These are phyloP conservation scores for Thermophis baileyi DNA, from an alignment of 2,113 vertebrate genomes.

Conservation along the genomic window DNA sequence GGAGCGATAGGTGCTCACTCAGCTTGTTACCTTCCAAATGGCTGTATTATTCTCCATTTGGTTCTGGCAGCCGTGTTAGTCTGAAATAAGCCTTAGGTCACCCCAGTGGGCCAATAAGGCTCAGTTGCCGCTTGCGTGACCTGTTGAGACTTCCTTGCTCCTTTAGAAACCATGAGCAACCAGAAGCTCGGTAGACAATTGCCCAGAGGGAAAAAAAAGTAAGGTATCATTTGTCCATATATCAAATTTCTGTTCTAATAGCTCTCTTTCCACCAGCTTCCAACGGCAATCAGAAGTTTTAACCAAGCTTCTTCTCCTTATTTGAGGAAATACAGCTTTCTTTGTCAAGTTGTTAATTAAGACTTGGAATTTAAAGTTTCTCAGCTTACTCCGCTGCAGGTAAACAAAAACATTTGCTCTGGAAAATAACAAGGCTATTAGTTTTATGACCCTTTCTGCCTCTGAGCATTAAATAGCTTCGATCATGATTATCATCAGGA, in stretches of 20 bases:
- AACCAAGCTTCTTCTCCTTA: neutral
- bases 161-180: neutral
- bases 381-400: slow-evolving; percentile 53
- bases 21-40: neutral
- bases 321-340: slow-evolving; percentile 22
- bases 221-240: neutral
- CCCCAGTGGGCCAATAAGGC: neutral
- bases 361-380: slow-evolving; percentile 55
- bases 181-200: neutral
- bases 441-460: slow-evolving; percentile 55
- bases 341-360: slow-evolving; percentile 61
- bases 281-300: neutral
- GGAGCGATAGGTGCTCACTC: neutral
- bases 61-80: neutral
- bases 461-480: slow-evolving; percentile 45
- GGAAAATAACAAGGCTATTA: slow-evolving; percentile 62
- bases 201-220: neutral
- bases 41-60: neutral
- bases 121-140: neutral
- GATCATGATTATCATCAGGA: slow-evolving; percentile 49
- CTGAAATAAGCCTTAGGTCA: neutral
- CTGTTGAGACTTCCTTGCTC: neutral
- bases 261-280: neutral
- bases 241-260: no score
- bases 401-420: slow-evolving; percentile 68